Evolutionary conservation across 2,888 invertebrate species (phyloP), one percentile per base, ranked within the genome.

Genomic region (Dastarcus helophoroides): DNA sequence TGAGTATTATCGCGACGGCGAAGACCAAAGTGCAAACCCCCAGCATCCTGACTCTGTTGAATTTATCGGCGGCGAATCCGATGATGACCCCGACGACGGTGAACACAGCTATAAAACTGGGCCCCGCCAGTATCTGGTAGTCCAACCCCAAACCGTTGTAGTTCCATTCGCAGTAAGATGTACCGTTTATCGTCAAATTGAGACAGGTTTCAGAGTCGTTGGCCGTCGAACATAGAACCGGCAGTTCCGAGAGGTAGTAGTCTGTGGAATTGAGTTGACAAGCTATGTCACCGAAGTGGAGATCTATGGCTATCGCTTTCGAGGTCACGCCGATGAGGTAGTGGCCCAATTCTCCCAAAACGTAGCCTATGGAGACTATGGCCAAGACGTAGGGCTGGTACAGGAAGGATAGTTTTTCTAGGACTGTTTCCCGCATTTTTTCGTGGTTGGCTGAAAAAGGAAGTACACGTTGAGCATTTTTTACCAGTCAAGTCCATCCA

Each of bases 41-140:
- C 39, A 91, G 65, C 56, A 85, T 67, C 35, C 72, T 69, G 0
- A 85, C 81, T 39, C 90, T 69, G 67, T 80, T 72, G 57, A 65
- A 79, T 53, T 71, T 81, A 50, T 88, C 88, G 25, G 88, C 88
- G 1, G 82, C 75, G 30, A 84, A 67, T 2, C 91, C 90, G 45
- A 91, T 69, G 29, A 84, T 65, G 6, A 93, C 80, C 1, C 91
- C 91, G 17, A 81, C 79, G 26, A 93, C 68, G 1, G 91, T 91
- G 63, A 85, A 93, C 17, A 91, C 79, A 2, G 88, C 79, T 56
- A 93, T 90, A 63, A 89, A 93, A 41, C 85, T 83, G 0, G 93
- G 91, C 0, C 93, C 93, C 1, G 91, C 91, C 37, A 93, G 63
- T 39, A 91, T 75, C 63, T 93, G 91, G 62, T 93, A 93, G 54